These are phyloP conservation scores for Scaptomyza parva DNA, from an alignment of 2,888 invertebrate genomes.

Conservation along the genomic window DNA sequence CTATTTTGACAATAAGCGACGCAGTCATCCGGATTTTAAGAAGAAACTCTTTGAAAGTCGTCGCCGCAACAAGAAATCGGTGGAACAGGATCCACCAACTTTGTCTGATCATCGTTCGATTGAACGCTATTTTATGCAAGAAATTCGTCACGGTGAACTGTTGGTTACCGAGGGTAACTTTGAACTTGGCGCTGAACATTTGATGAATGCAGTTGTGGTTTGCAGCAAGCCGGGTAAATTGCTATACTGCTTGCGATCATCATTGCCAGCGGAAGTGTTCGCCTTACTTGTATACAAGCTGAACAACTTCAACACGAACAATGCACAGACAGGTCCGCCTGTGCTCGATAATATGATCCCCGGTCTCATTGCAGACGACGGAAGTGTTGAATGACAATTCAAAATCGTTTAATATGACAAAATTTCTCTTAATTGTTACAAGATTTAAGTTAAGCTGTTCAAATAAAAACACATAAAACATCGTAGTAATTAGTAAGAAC, in stretches of 20 bases:
- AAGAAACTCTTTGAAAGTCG: constrained; percentile 94
- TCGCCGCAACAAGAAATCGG: constrained; percentile 15
- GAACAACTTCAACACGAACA: constrained; percentile 65
- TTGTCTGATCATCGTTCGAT: constrained; percentile 32
- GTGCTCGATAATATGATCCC: background rate
- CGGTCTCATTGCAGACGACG: constrained; percentile 33
- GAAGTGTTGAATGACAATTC: constrained; percentile 38
- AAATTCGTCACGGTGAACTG: constrained; percentile 97
- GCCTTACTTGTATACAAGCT: constrained; percentile 91
- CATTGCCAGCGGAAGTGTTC: constrained; percentile 98
- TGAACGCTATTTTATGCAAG: constrained; percentile 85
- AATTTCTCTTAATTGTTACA: constrained; percentile 32
- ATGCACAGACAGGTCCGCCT: constrained; percentile 8
- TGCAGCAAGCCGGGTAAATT: constrained; percentile 90
- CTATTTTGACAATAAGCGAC: constrained; percentile 97
- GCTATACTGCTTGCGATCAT: constrained; percentile 90
- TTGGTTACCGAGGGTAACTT: constrained; percentile 92
- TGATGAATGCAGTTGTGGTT: constrained; percentile 97
- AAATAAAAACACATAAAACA: background rate
- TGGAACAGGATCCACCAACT: background rate
- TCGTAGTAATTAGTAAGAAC: too few species aligned
- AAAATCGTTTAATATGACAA: constrained; percentile 4
- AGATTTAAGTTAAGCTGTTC: constrained; percentile 19
- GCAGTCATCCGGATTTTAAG: constrained; percentile 97
- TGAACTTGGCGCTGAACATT: constrained; percentile 96